A percentile compares a stretch with the other conserved stretches of the same genome.
These are phyloP conservation scores for Gastrophryne carolinensis DNA, from an alignment of 2,797 vertebrate species.

Conservation along the genomic window DNA sequence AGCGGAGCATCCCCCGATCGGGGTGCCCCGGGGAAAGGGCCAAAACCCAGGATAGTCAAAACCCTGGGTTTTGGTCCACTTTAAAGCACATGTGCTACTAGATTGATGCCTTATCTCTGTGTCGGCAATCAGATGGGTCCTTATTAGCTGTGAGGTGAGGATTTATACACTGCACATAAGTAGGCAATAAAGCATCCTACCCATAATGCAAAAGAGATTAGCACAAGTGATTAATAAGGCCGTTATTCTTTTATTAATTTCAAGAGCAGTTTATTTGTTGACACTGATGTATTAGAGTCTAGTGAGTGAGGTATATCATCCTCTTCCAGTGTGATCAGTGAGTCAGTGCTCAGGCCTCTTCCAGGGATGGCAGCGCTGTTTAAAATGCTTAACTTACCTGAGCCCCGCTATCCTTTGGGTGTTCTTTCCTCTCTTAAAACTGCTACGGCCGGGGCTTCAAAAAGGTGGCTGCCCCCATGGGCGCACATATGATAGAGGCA, in stretches of 20 bases:
- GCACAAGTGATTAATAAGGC: slow-evolving; percentile 28
- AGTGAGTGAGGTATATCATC: slow-evolving; percentile 26
- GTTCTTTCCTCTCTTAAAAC: too few relatives aligned
- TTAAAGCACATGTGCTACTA: neutral
- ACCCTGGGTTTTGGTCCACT: too few relatives aligned
- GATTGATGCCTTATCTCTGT: neutral
- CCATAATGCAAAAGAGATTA: neutral
- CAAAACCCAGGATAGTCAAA: too few relatives aligned
- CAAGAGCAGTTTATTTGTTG: slow-evolving; percentile 13
- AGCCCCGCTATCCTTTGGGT: too few relatives aligned
- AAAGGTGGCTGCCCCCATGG: too few relatives aligned
- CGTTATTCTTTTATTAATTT: slow-evolving; percentile 30
- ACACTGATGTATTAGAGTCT: slow-evolving; percentile 6
- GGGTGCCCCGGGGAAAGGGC: too few relatives aligned
- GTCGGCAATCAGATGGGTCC: neutral
- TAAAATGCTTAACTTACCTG: too few relatives aligned
- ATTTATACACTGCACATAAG: slow-evolving; percentile 12
- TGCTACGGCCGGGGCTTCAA: too few relatives aligned
- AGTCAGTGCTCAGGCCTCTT: neutral
- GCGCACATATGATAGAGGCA: too few relatives aligned
- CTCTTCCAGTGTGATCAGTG: neutral
- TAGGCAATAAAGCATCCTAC: slow-evolving; percentile 19
- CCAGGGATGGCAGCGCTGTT: neutral
- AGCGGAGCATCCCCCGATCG: too few relatives aligned
- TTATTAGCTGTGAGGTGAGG: neutral